phyloP scores from a whole-genome alignment of 2,113 vertebrate genomes.

The Nyctibius bracteatus region DNA sequence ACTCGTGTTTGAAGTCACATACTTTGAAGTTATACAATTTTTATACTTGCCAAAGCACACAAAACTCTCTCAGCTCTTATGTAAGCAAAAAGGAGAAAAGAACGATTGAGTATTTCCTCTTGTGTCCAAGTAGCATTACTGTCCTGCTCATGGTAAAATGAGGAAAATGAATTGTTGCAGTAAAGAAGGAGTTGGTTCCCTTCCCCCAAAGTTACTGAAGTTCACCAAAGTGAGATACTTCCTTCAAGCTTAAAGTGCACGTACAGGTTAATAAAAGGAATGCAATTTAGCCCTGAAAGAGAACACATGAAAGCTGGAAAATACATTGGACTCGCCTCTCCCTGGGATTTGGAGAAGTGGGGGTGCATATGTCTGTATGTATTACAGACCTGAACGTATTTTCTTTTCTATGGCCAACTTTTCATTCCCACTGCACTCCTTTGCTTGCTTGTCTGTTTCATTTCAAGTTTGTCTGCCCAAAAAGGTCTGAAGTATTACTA shows the following conservation, averaged over 20 bases:
- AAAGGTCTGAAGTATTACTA: neutral
- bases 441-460: neutral
- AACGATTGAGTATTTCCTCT: slow-evolving; percentile 42
- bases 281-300: neutral
- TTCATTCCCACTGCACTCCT: neutral
- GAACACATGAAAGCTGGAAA: neutral
- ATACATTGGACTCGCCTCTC: neutral
- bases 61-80: slow-evolving; percentile 45
- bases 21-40: slow-evolving; percentile 70
- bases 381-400: neutral
- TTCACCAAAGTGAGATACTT: neutral
- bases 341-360: neutral
- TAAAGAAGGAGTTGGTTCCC: neutral
- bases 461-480: neutral
- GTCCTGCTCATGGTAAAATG: neutral
- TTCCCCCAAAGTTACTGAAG: neutral
- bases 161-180: neutral
- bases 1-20: slow-evolving; percentile 63
- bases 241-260: neutral
- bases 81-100: slow-evolving; percentile 51
- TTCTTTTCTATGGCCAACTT: neutral
- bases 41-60: slow-evolving; percentile 56
- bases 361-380: fast-evolving
- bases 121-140: neutral
- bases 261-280: neutral